Evolutionary conservation across 1,140 invertebrate genomes (phyloP), one percentile per base, ranked within the genome.

Genomic region (Plutomurus gul): DNA sequence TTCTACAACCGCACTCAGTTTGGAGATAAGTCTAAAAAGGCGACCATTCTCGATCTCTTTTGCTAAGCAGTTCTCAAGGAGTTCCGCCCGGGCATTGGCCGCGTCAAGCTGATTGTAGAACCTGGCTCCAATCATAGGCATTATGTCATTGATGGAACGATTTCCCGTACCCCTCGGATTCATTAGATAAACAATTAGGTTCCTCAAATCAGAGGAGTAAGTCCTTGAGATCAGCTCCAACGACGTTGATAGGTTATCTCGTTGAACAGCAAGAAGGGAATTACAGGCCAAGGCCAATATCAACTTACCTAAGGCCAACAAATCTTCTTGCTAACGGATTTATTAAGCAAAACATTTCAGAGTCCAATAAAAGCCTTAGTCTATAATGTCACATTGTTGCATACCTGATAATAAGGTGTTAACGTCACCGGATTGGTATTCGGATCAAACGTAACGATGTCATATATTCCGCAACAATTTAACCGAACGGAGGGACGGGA

Each of bases 51-150:
- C 96, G 77, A 98, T 90, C 87, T 99, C 97, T 86, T 95, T 95
- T 1, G 93, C 89, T 36, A 99, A 86, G 85, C 98, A 96, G 79
- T 95, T 92, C 84, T 99, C 96, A 51, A 98, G 88, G 18, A 93
- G 90, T 86, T 99, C 97, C 27, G 92, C 92, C 72, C 94, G 91
- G 46, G 93, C 88, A 84, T 97, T 94, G 7, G 95, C 90, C 4
- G 94, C 91, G 87, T 99, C 97, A 82, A 99, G 88, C 87, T 99
- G 96, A 4, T 93, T 95, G 86, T 98, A 99, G 87, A 98, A 98
- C 79, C 96, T 89, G 8, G 96, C 96, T 40, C 97, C 97, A 85
- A 99, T 98, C 95, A 99, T 99, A 10, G 97, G 97, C 97, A 99
- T 99, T 79, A 99, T 90, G 88, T 99, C 97, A 82, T 96, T 96